Evolutionary conservation across 2,888 invertebrate species (phyloP).

Genomic region (Balanococcus diminutus): DNA sequence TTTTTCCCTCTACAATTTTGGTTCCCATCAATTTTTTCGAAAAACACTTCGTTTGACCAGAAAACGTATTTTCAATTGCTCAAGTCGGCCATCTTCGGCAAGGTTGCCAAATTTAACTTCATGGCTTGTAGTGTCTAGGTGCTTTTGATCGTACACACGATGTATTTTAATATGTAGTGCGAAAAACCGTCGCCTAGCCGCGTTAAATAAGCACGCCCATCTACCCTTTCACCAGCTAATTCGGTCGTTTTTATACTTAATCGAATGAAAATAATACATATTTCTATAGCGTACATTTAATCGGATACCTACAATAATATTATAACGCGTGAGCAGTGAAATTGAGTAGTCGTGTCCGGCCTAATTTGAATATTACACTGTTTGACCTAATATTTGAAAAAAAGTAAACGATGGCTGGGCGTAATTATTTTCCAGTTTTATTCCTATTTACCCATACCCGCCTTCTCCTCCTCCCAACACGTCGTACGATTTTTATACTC

Average conservation of each 20-base stretch:
- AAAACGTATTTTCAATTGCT: too few species aligned
- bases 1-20: too few species aligned
- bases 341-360: conserved; percentile 26
- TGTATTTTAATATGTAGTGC: not conserved
- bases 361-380: conserved; percentile 22
- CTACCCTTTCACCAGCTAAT: not conserved
- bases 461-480: too few species aligned
- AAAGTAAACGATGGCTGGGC: not conserved
- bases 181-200: not conserved
- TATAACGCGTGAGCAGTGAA: conserved; percentile 1
- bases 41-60: too few species aligned
- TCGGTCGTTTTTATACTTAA: not conserved
- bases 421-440: not conserved
- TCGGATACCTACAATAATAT: conserved; percentile 1
- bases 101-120: too few species aligned
- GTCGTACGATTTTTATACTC: not conserved
- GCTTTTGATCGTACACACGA: not conserved
- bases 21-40: too few species aligned
- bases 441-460: too few species aligned
- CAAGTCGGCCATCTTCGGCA: too few species aligned
- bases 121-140: not conserved
- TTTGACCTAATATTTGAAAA: not conserved
- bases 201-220: not conserved
- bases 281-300: too few species aligned
- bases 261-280: conserved; percentile 1